phyloP scores from a whole-genome alignment of 2,888 invertebrate genomes.

The Antheraea yamamai region DNA sequence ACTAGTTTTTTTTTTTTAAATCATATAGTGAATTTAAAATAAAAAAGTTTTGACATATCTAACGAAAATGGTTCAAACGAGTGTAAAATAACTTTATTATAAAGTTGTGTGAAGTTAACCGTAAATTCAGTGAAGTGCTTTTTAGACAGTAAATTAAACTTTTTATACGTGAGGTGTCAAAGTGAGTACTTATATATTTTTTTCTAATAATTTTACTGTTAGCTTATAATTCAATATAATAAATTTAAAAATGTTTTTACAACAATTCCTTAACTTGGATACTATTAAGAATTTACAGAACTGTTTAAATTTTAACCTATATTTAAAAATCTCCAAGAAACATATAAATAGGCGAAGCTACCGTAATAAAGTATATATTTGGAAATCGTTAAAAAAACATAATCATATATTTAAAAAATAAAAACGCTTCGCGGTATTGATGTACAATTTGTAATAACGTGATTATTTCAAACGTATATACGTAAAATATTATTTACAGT shows the following conservation, averaged over 20 bases:
- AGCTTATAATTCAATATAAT: background rate
- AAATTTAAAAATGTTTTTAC: too few species aligned
- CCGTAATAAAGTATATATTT: background rate
- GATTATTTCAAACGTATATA: too few species aligned
- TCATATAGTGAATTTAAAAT: background rate
- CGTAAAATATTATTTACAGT: too few species aligned
- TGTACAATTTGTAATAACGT: background rate
- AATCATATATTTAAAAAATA: background rate
- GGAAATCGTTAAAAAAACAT: background rate
- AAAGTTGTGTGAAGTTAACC: background rate
- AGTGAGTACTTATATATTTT: conserved; percentile 7
- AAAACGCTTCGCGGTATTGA: background rate
- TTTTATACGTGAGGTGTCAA: background rate
- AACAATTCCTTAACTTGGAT: too few species aligned
- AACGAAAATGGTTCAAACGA: conserved; percentile 9
- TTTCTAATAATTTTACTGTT: conserved; percentile 2
- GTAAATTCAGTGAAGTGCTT: conserved; percentile 16
- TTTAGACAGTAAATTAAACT: background rate
- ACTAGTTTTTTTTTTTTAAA: background rate
- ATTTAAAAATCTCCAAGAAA: background rate
- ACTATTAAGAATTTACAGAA: too few species aligned
- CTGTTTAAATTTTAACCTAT: too few species aligned
- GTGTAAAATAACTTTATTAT: conserved; percentile 3
- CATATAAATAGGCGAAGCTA: background rate
- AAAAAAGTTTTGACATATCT: conserved; percentile 6